Evolutionary conservation across 1,140 invertebrate species (phyloP).

Genomic region (Leptinotarsa undecemlineata): DNA sequence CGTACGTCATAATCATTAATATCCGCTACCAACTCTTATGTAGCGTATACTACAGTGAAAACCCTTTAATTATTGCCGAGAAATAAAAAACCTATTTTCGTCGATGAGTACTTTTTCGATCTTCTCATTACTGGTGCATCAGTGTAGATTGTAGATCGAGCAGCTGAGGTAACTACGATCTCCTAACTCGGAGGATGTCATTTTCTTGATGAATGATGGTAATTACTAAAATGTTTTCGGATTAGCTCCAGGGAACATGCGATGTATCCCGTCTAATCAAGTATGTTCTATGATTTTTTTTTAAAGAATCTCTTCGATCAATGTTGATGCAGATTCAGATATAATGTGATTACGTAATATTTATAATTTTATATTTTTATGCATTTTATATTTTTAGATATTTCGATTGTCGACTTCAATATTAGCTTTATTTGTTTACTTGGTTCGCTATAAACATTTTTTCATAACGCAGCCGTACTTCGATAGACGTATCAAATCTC

Average conservation of each 20-base stretch:
- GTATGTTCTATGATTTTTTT: too few relatives aligned
- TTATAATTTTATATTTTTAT: too few relatives aligned
- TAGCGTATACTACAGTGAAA: neutral
- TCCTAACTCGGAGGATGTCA: neutral
- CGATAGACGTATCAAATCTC: too few relatives aligned
- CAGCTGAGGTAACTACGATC: neutral
- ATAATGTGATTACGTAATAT: too few relatives aligned
- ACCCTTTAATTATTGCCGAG: neutral
- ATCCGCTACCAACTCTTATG: neutral
- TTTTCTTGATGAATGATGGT: neutral
- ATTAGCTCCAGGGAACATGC: neutral
- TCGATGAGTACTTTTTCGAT: neutral
- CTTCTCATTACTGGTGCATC: neutral
- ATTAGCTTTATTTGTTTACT: too few relatives aligned
- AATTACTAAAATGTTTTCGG: neutral
- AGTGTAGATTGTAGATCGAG: neutral
- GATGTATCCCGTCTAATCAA: neutral
- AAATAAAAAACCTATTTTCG: neutral
- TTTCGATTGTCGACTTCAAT: too few relatives aligned
- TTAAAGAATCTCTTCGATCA: too few relatives aligned
- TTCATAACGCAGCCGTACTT: too few relatives aligned
- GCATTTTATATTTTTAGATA: too few relatives aligned
- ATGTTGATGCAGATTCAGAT: too few relatives aligned
- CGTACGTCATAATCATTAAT: slow-evolving; percentile 3
- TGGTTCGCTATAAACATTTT: too few relatives aligned